Conservation (phyloP, 2,888 invertebrate genomes). For the Pachymerium ferrugineum region DNA sequence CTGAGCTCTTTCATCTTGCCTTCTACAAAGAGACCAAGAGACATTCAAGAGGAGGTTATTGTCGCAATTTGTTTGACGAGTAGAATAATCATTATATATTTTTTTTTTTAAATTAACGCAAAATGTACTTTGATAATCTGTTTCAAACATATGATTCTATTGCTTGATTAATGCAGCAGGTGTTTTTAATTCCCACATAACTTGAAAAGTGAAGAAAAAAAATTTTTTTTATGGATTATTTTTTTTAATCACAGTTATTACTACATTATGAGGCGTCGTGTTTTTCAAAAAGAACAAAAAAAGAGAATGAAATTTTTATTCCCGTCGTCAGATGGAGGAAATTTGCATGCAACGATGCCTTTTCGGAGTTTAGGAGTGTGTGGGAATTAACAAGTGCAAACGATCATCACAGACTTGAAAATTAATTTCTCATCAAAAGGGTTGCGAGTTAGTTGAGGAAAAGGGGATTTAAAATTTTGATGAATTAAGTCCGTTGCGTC, state of each 20-base stretch:
- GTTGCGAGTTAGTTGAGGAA: not conserved
- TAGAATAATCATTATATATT: no score
- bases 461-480: not conserved
- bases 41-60: no score
- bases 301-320: no score
- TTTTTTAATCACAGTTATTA: not conserved
- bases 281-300: not conserved
- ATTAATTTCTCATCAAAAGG: conserved; percentile 11
- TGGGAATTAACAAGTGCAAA: conserved; percentile 18
- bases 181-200: not conserved
- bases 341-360: conserved; percentile 21
- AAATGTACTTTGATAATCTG: no score
- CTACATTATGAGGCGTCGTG: not conserved
- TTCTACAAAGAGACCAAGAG: no score
- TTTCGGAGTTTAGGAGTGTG: not conserved
- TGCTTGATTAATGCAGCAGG: no score
- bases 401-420: conserved; percentile 6
- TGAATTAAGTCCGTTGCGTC: no score
- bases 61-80: no score
- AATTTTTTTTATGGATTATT: not conserved
- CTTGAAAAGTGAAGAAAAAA: not conserved
- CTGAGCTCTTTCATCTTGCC: no score
- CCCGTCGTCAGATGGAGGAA: not conserved
- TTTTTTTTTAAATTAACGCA: no score
- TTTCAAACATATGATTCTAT: no score